Percentiles rank a stretch among this genome's conserved stretches.
Evolutionary conservation across 2,797 vertebrate genomes (phyloP).

Genomic region (Garrulus glandarius): DNA sequence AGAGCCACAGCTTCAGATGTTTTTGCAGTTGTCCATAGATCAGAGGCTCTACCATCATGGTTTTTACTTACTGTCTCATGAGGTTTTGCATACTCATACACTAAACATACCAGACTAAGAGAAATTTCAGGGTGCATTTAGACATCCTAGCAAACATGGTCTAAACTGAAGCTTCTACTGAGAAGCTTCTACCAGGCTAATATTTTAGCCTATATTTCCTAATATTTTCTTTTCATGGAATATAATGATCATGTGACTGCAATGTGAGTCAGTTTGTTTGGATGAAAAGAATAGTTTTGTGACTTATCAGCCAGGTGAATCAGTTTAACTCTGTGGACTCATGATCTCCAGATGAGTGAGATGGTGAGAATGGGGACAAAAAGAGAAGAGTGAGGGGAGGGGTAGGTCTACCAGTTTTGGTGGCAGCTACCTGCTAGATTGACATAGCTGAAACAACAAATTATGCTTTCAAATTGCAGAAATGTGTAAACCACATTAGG

Average conservation of each 20-base stretch:
- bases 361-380: not conserved
- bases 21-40: not conserved
- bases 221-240: not conserved
- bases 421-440: not conserved
- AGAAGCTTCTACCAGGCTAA: rapidly evolving
- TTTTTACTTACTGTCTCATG: not conserved
- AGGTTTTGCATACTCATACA: not conserved
- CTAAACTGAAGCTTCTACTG: not conserved
- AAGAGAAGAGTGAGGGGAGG: not conserved
- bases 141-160: not conserved
- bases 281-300: not conserved
- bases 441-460: not conserved
- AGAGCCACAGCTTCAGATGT: not conserved
- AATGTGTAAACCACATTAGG: not conserved
- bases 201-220: too few species aligned
- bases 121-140: not conserved
- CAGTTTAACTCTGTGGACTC: not conserved
- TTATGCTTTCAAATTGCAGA: not conserved
- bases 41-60: not conserved
- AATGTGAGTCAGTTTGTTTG: not conserved
- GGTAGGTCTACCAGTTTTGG: not conserved
- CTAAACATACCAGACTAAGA: not conserved
- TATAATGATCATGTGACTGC: not conserved
- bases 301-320: not conserved
- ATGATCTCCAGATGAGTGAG: not conserved